phyloP scores from a whole-genome alignment of 2,888 invertebrate genomes.

The Pollenia labialis region DNA sequence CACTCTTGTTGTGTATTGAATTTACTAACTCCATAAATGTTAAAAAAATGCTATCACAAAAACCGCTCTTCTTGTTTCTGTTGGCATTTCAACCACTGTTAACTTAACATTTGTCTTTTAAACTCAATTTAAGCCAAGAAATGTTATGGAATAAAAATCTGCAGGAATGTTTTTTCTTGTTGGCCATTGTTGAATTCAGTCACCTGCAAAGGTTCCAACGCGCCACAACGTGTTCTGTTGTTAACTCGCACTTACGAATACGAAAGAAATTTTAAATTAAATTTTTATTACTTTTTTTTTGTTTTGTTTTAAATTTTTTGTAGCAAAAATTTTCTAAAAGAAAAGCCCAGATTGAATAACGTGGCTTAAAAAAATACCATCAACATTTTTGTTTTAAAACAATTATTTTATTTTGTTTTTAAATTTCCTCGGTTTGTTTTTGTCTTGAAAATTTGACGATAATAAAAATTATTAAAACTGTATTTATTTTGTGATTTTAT shows the following conservation, averaged over 20 bases:
- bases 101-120: constrained; percentile 5
- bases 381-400: constrained; percentile 16
- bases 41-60: constrained; percentile 28
- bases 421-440: constrained; percentile 4
- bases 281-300: constrained; percentile 8
- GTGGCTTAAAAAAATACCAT: constrained; percentile 14
- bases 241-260: constrained; percentile 50
- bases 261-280: constrained; percentile 25
- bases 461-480: not conserved
- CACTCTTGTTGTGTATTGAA: not conserved
- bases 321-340: not conserved
- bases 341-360: constrained; percentile 12
- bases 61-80: constrained; percentile 18
- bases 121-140: not conserved
- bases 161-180: constrained; percentile 66
- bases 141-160: constrained; percentile 29
- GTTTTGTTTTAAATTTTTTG: no score
- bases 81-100: constrained; percentile 32
- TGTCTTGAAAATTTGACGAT: not conserved
- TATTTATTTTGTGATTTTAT: not conserved
- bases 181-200: constrained; percentile 73
- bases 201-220: constrained; percentile 75
- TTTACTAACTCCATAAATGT: constrained; percentile 9
- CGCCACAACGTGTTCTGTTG: constrained; percentile 70
- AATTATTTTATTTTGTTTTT: constrained; percentile 40